Evolutionary conservation across 1,140 invertebrate genomes (phyloP).

Genomic region (Trichogramma pretiosum): DNA sequence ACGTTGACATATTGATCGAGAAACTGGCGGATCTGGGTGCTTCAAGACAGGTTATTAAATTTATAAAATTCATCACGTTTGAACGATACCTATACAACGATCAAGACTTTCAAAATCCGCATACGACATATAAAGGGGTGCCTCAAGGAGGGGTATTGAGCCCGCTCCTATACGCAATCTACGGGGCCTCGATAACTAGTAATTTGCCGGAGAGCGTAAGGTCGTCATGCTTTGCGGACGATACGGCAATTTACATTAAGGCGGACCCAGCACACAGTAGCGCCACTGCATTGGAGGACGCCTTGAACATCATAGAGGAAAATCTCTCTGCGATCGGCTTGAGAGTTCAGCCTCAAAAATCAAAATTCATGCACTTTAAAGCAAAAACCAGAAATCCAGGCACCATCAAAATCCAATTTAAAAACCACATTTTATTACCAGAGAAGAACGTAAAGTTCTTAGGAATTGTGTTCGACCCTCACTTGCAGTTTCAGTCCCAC

Average conservation of each 20-base stretch:
- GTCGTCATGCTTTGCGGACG: background rate
- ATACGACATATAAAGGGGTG: background rate
- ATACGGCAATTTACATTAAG: background rate
- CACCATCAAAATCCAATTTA: background rate
- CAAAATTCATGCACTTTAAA: background rate
- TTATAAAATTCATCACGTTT: background rate
- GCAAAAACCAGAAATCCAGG: background rate
- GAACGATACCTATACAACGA: background rate
- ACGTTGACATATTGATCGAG: background rate
- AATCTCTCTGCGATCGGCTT: background rate
- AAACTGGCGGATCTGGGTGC: background rate
- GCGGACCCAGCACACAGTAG: background rate
- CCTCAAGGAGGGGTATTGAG: background rate
- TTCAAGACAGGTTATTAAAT: background rate
- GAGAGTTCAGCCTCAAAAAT: background rate
- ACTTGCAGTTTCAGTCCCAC: slow-evolving; percentile 5
- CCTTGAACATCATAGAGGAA: background rate
- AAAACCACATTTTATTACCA: slow-evolving; percentile 1
- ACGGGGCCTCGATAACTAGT: background rate
- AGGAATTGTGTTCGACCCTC: slow-evolving; percentile 11
- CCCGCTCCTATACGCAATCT: background rate
- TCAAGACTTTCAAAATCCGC: background rate
- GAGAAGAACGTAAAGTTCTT: slow-evolving; percentile 1
- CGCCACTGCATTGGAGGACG: background rate
- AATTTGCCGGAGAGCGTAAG: background rate